Base-by-base conservation (phyloP, 1,140 invertebrate genomes). In the Brachionus asplanchnoidis region DNA sequence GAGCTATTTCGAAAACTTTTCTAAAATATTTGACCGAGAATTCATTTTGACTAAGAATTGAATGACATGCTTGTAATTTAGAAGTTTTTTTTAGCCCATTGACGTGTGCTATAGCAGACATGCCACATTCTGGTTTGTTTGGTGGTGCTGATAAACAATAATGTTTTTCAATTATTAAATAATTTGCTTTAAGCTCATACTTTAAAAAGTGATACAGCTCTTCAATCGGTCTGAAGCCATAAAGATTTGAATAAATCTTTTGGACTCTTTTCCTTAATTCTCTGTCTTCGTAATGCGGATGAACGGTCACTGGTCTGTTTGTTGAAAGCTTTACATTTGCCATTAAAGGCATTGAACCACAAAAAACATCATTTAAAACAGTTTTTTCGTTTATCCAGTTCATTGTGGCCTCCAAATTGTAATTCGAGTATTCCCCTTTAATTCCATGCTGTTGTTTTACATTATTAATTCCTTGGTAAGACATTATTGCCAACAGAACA, bases 271-370 rank as follows among this genome's bases (percentile, higher is more conserved):
- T 40, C 20, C 84, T 53, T 17, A 84, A 40, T 44, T 42, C 23
- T 23, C 2, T 70, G 60, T 84, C 46, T 60, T 84, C 84, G 46
- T 84, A 95, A 87, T 95, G 94, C n/a, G 94, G 95, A 90, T 95
- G 94, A 86, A 94, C 94, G 0, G 94, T 92, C 84, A 95, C 93
- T 2, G 94, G 93, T 70, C 94, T 89, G 7, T 91, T 88, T 0
- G 94, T 94, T 14, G 93, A 93, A 14, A 95, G 89, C 90, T 95
- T 92, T 3, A 95, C 87, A 82, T 94, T 93, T 0, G 94, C 94
- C 92, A 94, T 94, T 4, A 94, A 90, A 4, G 94, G 93, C 94
- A 95, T 95, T 84, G 94, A 93, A 28, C 94, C 94, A 86, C 93
- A 94, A 91, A 95, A 95, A 23, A 93, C 93, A 26, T 92, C 93